Base-by-base conservation (phyloP, 1,140 invertebrate species). In the Nylanderia fulva region DNA sequence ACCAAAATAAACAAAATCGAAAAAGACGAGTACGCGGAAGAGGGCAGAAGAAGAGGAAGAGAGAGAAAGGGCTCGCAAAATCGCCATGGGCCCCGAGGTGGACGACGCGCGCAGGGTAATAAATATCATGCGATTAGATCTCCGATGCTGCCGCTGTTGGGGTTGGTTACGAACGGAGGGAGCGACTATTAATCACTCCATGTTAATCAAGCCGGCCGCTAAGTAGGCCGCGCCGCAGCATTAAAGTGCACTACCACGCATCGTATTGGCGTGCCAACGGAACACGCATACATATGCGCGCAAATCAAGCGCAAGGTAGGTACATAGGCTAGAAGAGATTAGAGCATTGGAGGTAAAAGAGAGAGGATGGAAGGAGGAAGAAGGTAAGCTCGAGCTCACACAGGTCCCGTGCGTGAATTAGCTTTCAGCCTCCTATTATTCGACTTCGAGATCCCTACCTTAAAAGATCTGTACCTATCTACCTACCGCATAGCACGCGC, bases 91-190 rank as follows among this genome's bases (percentile, higher is more conserved):
- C 52, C 88, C 72, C 63, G 87, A 88, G 72, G 88, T 86, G 88
- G 88, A 90, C 76, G 88, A 89, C 75, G 90, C 77, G 89, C 82
- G 85, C 83, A 86, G 77, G 90, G 92, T 85, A 94, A 94, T 94
- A 94, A 94, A 94, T 94, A 94, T 93, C 92, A 86, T 88, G 86
- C 92, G 93, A 94, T 94, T 94, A 94, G 92, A 94, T 93, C 92
- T 93, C 69, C 76, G 84, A 90, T 89, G 85, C 83, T 69, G 76
- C 77, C 75, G 87, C 86, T 84, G 87, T 86, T 89, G 86, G 91
- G 91, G 92, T 91, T 93, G 90, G 82, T 89, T 88, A 88, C 83
- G 87, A 87, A 88, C 86, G 80, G 80, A 90, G 90, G 88, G 91
- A 92, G 90, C 86, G 75, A 91, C 91, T 91, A 94, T 94, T 93